These are phyloP conservation scores for Chitala chitala DNA, from an alignment of 2,113 vertebrate species.

Conservation along the genomic window DNA sequence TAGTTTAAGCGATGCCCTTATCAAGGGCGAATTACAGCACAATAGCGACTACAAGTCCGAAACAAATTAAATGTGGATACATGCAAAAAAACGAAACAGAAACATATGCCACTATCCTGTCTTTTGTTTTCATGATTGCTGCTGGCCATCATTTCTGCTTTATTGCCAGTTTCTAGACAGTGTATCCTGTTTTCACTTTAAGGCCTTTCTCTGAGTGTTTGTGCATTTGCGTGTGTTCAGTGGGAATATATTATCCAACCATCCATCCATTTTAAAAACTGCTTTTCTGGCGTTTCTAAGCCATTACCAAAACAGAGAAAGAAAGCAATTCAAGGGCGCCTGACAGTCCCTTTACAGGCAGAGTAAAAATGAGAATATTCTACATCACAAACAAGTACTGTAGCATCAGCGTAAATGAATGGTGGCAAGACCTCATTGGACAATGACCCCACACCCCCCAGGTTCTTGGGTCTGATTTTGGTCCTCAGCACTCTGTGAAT, in stretches of 20 bases:
- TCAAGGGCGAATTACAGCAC: background rate
- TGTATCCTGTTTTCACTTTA: background rate
- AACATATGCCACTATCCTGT: background rate
- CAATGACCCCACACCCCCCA: too few species aligned
- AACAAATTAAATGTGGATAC: background rate
- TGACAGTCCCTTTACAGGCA: too few species aligned
- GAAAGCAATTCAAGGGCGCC: too few species aligned
- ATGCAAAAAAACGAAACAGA: background rate
- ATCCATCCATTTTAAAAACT: background rate
- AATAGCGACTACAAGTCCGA: background rate
- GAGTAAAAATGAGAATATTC: too few species aligned
- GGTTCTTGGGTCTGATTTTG: too few species aligned
- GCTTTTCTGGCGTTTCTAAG: too few species aligned
- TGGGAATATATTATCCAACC: background rate
- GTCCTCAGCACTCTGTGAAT: too few species aligned
- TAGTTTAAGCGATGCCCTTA: background rate
- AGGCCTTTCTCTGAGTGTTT: background rate
- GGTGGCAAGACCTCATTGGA: too few species aligned
- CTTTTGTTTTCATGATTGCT: background rate
- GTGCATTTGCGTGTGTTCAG: background rate
- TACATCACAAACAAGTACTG: too few species aligned
- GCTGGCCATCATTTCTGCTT: background rate
- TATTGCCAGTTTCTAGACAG: background rate
- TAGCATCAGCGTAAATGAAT: too few species aligned
- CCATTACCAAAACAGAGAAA: too few species aligned